A percentile compares a stretch with the other conserved stretches of the same genome.
These are phyloP conservation scores for Brassicogethes aeneus DNA, from an alignment of 2,888 invertebrate species.

Conservation along the genomic window DNA sequence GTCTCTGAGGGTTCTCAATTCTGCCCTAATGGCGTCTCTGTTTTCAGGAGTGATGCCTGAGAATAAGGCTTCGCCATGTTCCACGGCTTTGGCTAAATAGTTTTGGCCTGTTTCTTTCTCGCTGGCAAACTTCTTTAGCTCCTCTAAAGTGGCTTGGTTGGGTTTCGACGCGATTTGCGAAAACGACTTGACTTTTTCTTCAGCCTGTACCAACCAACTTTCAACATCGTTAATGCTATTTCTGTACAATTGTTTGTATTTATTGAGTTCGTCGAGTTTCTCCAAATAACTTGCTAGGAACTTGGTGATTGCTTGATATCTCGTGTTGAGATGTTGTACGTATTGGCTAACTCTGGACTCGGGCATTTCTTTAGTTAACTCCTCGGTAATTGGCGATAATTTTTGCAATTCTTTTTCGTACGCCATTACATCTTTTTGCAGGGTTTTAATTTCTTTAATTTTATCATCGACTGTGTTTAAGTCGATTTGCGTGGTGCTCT, in stretches of 20 bases:
- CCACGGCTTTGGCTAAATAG: slow-evolving; percentile 69
- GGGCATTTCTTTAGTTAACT: slow-evolving; percentile 66
- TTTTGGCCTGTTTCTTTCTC: slow-evolving; percentile 73
- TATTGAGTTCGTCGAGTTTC: slow-evolving; percentile 60
- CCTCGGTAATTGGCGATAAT: slow-evolving; percentile 58
- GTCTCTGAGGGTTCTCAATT: slow-evolving; percentile 70
- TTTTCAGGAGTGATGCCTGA: slow-evolving; percentile 75
- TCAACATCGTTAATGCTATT: slow-evolving; percentile 60
- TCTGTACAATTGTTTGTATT: slow-evolving; percentile 60
- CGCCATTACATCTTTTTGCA: slow-evolving; percentile 55
- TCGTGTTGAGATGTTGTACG: slow-evolving; percentile 64
- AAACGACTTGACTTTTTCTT: slow-evolving; percentile 63
- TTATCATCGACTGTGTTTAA: slow-evolving; percentile 60
- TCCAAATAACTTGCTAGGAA: slow-evolving; percentile 61
- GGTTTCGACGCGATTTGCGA: slow-evolving; percentile 71
- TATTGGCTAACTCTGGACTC: slow-evolving; percentile 78
- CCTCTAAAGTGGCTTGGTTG: slow-evolving; percentile 64
- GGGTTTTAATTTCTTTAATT: slow-evolving; percentile 53
- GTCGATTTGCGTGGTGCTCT: slow-evolving; percentile 63
- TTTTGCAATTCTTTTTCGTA: slow-evolving; percentile 59
- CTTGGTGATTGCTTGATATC: slow-evolving; percentile 67
- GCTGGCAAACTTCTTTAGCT: slow-evolving; percentile 62
- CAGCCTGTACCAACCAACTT: slow-evolving; percentile 69
- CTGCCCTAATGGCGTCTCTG: slow-evolving; percentile 73
- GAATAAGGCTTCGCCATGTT: slow-evolving; percentile 82